Conservation (phyloP, 2,888 invertebrate species). For the Drosophila kanekoi region DNA sequence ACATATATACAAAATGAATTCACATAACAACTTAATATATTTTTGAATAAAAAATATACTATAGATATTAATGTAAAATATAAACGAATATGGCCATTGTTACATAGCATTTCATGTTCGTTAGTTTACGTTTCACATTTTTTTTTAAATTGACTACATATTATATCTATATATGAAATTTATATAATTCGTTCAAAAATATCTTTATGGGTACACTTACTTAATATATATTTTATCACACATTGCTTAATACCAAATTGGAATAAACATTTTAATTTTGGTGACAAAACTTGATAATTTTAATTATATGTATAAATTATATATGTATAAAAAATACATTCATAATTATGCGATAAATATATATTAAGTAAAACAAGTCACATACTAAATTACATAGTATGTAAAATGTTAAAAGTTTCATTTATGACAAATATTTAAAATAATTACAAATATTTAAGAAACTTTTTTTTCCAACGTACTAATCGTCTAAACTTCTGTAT, state of each 20-base stretch:
- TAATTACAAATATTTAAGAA: no score
- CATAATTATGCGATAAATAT: background rate
- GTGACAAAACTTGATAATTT: background rate
- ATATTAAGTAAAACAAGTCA: background rate
- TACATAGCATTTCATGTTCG: background rate
- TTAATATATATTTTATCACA: conserved; percentile 1
- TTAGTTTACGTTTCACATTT: background rate
- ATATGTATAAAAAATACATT: background rate
- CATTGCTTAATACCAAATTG: background rate
- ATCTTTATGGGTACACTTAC: background rate
- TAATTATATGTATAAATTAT: background rate
- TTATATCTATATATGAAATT: background rate
- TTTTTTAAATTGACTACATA: background rate
- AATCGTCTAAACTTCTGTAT: background rate
- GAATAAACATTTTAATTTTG: background rate
- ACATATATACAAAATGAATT: background rate
- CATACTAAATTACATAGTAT: background rate
- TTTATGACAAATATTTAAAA: background rate
- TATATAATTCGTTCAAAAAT: background rate
- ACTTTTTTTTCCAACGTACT: background rate
- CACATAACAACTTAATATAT: background rate
- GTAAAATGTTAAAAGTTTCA: background rate
- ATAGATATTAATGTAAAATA: background rate
- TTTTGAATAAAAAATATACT: background rate
- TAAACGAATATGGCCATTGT: background rate